These are phyloP conservation scores for Chlorops oryzae DNA, from an alignment of 1,140 invertebrate genomes.

Conservation along the genomic window DNA sequence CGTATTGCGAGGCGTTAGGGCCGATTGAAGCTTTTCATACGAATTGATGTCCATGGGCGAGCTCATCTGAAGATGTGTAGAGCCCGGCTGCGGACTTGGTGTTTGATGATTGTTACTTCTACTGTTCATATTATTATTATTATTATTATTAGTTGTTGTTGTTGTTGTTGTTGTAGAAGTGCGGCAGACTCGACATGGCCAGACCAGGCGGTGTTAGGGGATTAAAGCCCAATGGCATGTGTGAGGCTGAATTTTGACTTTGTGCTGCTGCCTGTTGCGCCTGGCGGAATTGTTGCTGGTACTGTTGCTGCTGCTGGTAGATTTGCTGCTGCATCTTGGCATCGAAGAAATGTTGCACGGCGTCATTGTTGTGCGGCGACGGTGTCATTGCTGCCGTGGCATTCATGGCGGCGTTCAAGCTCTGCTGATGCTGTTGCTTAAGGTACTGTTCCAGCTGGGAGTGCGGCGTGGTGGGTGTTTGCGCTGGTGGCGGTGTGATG, in stretches of 20 bases:
- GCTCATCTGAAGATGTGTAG: conserved; percentile 7
- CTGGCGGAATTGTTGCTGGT: conserved; percentile 43
- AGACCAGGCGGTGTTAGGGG: conserved; percentile 49
- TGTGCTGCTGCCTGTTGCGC: conserved; percentile 30
- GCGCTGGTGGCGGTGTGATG: conserved; percentile 6
- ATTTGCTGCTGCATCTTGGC: conserved; percentile 33
- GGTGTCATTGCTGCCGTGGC: conserved; percentile 44
- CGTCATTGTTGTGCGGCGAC: conserved; percentile 50
- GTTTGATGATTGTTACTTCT: too few relatives aligned
- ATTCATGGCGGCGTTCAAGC: conserved; percentile 30
- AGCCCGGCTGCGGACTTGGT: conserved; percentile 41
- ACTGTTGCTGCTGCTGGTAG: conserved; percentile 36
- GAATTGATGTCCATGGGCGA: conserved; percentile 18
- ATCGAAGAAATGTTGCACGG: conserved; percentile 35
- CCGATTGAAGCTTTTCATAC: conserved; percentile 14
- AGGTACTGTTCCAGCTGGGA: conserved; percentile 38
- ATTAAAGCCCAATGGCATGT: conserved; percentile 44
- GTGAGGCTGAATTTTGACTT: conserved; percentile 23
- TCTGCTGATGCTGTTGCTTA: conserved; percentile 30
- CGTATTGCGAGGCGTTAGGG: conserved; percentile 35
- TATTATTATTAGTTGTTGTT: conserved; percentile 4
- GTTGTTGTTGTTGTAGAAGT: conserved; percentile 43
- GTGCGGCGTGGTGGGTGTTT: background rate
- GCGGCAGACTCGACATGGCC: conserved; percentile 46
- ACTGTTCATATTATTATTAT: too few relatives aligned